Percentiles rank a stretch among this genome's conserved stretches.
phyloP scores from a whole-genome alignment of 1,140 invertebrate species.

The Lepidostoma basale region DNA sequence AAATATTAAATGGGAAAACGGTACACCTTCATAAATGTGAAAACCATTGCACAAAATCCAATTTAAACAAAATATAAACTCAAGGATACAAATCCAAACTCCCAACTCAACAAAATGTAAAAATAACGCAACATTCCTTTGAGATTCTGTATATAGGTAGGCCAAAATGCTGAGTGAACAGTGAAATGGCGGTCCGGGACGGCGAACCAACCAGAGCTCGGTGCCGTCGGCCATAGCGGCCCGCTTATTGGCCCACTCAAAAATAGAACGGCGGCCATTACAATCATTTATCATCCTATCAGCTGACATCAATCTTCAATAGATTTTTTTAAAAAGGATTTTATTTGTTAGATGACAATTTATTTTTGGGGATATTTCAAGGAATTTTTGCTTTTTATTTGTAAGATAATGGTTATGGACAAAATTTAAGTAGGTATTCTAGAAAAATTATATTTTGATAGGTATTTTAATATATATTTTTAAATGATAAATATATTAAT shows the following conservation, averaged over 20 bases:
- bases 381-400: too few species aligned
- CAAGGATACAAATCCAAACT: neutral
- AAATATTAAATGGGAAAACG: neutral
- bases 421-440: too few species aligned
- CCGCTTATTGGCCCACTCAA: constrained; percentile 16
- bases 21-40: neutral
- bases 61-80: neutral
- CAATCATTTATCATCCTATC: neutral
- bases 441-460: too few species aligned
- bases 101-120: neutral
- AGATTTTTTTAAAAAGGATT: too few species aligned
- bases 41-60: neutral
- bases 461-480: too few species aligned
- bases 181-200: constrained; percentile 16
- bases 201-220: neutral
- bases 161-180: constrained; percentile 29
- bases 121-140: neutral
- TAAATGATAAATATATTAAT: too few species aligned
- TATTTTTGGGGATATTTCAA: too few species aligned
- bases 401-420: too few species aligned
- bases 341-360: too few species aligned
- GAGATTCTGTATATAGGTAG: neutral
- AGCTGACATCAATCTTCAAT: constrained; percentile 8
- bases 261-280: constrained; percentile 30
- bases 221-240: constrained; percentile 30